Conservation (phyloP, 2,113 vertebrate genomes). For the Addax nasomaculatus region DNA sequence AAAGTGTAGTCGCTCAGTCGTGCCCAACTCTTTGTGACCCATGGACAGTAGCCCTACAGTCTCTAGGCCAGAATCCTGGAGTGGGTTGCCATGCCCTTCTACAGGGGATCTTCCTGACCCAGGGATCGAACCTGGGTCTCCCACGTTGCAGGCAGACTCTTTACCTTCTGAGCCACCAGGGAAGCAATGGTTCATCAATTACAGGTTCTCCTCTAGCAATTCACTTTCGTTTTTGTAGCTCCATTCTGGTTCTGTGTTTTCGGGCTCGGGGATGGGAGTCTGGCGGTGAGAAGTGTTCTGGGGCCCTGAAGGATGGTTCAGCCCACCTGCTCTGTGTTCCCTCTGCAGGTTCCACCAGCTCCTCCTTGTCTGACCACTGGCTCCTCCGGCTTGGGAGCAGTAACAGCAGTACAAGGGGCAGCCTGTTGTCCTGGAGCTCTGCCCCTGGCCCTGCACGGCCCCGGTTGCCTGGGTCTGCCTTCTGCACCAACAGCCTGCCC, state of each 20-base stretch:
- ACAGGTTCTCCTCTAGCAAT: background rate
- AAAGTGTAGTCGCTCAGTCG: background rate
- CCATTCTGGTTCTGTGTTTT: background rate
- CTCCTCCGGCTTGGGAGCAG: slow-evolving; percentile 81
- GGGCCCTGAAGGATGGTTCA: rapidly evolving
- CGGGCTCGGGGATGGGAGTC: rapidly evolving
- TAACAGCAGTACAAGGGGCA: slow-evolving; percentile 73
- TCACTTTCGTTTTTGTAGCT: background rate
- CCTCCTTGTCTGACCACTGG: slow-evolving; percentile 90
- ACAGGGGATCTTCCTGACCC: background rate
- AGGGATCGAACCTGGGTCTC: background rate
- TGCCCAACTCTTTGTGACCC: background rate
- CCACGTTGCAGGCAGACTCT: background rate
- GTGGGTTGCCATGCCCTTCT: background rate
- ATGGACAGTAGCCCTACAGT: background rate
- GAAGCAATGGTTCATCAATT: rapidly evolving
- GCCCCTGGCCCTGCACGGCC: slow-evolving; percentile 76
- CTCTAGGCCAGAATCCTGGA: background rate
- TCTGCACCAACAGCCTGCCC: slow-evolving; percentile 69
- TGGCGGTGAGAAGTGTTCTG: rapidly evolving
- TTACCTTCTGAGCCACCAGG: background rate
- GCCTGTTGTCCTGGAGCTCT: slow-evolving; percentile 79
- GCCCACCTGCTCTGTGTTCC: background rate
- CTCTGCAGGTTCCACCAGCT: slow-evolving; percentile 85
- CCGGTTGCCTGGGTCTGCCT: slow-evolving; percentile 77